Evolutionary conservation across 2,797 vertebrate genomes (phyloP).

Genomic region (Bradypodion pumilum): DNA sequence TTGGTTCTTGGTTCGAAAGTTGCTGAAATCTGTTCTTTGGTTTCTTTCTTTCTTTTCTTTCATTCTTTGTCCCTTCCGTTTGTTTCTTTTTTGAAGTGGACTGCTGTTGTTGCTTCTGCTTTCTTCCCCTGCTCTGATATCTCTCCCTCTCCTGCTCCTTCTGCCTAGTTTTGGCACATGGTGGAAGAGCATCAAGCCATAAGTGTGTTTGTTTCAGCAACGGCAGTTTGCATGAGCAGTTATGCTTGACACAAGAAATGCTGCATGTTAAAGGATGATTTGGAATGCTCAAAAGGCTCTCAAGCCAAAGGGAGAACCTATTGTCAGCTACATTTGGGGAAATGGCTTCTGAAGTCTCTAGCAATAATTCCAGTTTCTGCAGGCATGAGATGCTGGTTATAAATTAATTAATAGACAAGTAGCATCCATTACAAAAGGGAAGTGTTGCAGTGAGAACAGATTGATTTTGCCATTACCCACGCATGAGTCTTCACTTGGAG

Average conservation of each 20-base stretch:
- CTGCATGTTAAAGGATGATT: slow-evolving; percentile 69
- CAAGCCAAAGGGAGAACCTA: slow-evolving; percentile 58
- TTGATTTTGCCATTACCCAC: slow-evolving; percentile 55
- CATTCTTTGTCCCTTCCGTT: neutral
- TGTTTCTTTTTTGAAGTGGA: slow-evolving; percentile 71
- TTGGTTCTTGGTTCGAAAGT: slow-evolving; percentile 83
- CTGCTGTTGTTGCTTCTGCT: slow-evolving; percentile 65
- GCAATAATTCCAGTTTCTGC: slow-evolving; percentile 65
- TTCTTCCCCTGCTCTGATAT: slow-evolving; percentile 34
- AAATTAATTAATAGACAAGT: slow-evolving; percentile 46
- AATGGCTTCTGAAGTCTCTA: slow-evolving; percentile 68
- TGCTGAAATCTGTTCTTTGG: slow-evolving; percentile 64
- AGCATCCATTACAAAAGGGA: slow-evolving; percentile 59
- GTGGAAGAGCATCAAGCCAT: slow-evolving; percentile 47
- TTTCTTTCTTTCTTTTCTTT: neutral
- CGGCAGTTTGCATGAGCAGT: slow-evolving; percentile 75
- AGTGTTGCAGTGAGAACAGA: slow-evolving; percentile 64
- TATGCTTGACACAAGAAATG: slow-evolving; percentile 76
- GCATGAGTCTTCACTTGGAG: slow-evolving; percentile 49
- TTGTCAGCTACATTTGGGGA: slow-evolving; percentile 62
- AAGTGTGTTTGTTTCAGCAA: slow-evolving; percentile 67
- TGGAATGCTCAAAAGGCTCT: slow-evolving; percentile 59
- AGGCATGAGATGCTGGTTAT: slow-evolving; percentile 61
- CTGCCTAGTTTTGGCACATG: slow-evolving; percentile 29
- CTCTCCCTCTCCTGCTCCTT: slow-evolving; percentile 32